These are phyloP conservation scores for Myotis daubentonii DNA, from an alignment of 2,797 vertebrate species.

Conservation along the genomic window DNA sequence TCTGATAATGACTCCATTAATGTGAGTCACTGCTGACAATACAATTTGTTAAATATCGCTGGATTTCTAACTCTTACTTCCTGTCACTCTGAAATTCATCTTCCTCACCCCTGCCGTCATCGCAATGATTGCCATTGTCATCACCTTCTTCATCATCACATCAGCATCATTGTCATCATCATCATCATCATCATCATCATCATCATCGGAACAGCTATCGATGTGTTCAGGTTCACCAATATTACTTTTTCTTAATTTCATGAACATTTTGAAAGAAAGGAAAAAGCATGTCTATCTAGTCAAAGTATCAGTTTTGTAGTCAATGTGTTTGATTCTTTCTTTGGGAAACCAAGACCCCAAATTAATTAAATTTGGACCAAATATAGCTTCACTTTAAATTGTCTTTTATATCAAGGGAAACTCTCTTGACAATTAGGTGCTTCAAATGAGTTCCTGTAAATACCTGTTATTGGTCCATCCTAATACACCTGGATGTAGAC, in stretches of 20 bases:
- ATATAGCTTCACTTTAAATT: constrained; percentile 60
- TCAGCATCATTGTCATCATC: not conserved
- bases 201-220: not conserved
- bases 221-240: not conserved
- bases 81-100: constrained; percentile 52
- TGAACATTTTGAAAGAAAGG: not conserved
- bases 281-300: not conserved
- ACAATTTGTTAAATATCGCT: constrained; percentile 77
- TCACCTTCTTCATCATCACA: not conserved
- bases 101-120: not conserved
- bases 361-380: constrained; percentile 70
- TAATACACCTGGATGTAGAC: constrained; percentile 22
- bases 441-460: constrained; percentile 18
- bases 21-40: constrained; percentile 79
- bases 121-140: not conserved
- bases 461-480: constrained; percentile 34
- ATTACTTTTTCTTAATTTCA: constrained; percentile 8
- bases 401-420: constrained; percentile 59
- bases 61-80: constrained; percentile 50
- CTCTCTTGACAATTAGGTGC: constrained; percentile 25
- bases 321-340: constrained; percentile 62
- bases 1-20: constrained; percentile 81
- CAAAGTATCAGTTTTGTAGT: constrained; percentile 34
- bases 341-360: constrained; percentile 39
- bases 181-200: not conserved